Base-by-base conservation (phyloP, 2,888 invertebrate genomes). In the Callosobruchus maculatus region DNA sequence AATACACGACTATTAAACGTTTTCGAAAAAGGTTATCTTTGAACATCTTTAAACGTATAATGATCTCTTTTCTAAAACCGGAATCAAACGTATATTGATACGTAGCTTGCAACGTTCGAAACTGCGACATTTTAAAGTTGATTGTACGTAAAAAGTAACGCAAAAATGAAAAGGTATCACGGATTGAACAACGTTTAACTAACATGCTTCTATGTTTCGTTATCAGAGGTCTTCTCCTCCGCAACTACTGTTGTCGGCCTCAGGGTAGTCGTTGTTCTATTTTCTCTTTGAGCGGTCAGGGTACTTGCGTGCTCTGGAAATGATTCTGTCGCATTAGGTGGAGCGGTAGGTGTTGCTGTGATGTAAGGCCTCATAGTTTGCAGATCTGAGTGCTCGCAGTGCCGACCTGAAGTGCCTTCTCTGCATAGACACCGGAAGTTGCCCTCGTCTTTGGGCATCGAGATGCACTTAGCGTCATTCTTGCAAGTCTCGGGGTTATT, bases 381-480 rank as follows among this genome's bases (percentile, higher is more conserved):
- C 74, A 79, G 76, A 74, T 76, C 93, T 1, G 85, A 83, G 71
- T 90, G 89, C 87, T 95, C 95, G 82, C 95, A 96, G 77, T 92
- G 90, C 75, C 91, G 91, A n/a, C 96, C 96, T 74, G 90, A 90
- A 82, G 91, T 92, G 67, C 94, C 95, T 31, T 92, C 88, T 0
- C 93, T 91, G 83, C 96, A 96, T 73, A 92, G 87, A 84, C 96
- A 96, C 75, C 92, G 91, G 87, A 90, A 96, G 84, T 88, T 88
- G 0, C 95, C 96, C 72, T 96, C 95, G 72, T 92, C 92, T 74
- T 93, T 91, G 66, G 93, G 92, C 75, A 94, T 83, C 70, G 95
- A 95, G 73, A 93, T 90, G 85, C 97, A 97, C 81, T 92, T 93
- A 0, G 94, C 95, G 2, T 92, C 93, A 85, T 97, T 96, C 85